phyloP scores from a whole-genome alignment of 2,797 vertebrate species.

The Rhinoraja longicauda region DNA sequence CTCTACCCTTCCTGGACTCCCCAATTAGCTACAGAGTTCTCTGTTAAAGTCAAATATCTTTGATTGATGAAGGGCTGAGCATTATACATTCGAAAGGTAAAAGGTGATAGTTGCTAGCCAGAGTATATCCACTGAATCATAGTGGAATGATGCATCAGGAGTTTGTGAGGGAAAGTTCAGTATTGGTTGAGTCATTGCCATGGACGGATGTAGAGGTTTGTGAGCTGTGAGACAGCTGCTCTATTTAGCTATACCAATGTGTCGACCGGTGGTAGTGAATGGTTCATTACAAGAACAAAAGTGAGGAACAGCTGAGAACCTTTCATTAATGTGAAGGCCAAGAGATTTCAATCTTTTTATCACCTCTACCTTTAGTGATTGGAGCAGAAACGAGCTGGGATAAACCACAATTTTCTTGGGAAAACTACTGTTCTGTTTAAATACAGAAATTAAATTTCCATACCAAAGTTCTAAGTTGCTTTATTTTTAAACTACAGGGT shows the following conservation, averaged over 20 bases:
- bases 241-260: too few species aligned
- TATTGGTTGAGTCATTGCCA: neutral
- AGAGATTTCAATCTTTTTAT: neutral
- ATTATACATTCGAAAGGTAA: too few species aligned
- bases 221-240: too few species aligned
- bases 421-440: neutral
- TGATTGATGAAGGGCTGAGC: too few species aligned
- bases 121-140: too few species aligned
- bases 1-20: neutral
- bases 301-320: neutral
- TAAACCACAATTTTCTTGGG: neutral
- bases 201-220: neutral
- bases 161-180: neutral
- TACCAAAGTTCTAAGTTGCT: neutral
- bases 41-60: neutral
- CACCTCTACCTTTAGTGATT: neutral
- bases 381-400: neutral
- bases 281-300: neutral
- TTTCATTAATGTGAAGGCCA: neutral
- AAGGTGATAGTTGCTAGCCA: too few species aligned
- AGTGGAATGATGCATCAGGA: too few species aligned
- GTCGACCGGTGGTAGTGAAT: too few species aligned
- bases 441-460: neutral
- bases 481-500: conserved; percentile 53
- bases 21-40: neutral